phyloP scores from a whole-genome alignment of 2,113 vertebrate species.

The Gavialis gangeticus region DNA sequence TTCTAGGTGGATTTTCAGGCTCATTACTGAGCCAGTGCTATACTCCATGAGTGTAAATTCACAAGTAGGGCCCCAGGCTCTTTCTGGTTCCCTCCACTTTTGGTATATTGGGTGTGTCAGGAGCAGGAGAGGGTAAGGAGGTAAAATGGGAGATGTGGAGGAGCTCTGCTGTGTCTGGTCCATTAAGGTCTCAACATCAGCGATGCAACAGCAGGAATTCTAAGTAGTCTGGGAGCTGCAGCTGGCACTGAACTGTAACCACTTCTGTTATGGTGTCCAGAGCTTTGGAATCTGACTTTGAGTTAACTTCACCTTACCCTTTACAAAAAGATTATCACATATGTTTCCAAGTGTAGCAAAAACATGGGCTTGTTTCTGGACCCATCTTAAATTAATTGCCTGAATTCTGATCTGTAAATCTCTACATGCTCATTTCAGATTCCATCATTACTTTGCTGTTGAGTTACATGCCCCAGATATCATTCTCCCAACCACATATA shows the following conservation, averaged over 20 bases:
- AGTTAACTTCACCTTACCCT: no score
- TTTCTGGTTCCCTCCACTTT: background rate
- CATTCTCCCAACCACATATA: slow-evolving; percentile 67
- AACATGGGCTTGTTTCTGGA: slow-evolving; percentile 39
- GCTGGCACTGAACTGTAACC: background rate
- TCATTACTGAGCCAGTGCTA: background rate
- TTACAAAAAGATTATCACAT: background rate
- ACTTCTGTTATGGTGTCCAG: background rate
- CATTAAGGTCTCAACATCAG: no score
- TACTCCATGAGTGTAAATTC: background rate
- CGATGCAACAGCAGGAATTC: background rate
- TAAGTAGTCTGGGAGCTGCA: background rate
- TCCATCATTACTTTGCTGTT: slow-evolving; percentile 67
- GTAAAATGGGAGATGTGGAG: background rate
- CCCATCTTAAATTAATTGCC: slow-evolving; percentile 69
- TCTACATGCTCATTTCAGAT: slow-evolving; percentile 71
- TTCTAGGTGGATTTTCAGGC: background rate
- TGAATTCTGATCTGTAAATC: slow-evolving; percentile 70
- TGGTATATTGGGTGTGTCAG: background rate
- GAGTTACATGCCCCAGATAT: slow-evolving; percentile 61
- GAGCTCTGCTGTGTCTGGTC: background rate
- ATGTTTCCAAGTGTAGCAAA: slow-evolving; percentile 19
- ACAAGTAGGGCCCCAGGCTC: background rate
- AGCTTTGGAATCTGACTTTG: no score
- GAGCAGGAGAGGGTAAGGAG: background rate